Base-by-base conservation (phyloP, 2,888 invertebrate species). In the Drosophila parthenogenetica region DNA sequence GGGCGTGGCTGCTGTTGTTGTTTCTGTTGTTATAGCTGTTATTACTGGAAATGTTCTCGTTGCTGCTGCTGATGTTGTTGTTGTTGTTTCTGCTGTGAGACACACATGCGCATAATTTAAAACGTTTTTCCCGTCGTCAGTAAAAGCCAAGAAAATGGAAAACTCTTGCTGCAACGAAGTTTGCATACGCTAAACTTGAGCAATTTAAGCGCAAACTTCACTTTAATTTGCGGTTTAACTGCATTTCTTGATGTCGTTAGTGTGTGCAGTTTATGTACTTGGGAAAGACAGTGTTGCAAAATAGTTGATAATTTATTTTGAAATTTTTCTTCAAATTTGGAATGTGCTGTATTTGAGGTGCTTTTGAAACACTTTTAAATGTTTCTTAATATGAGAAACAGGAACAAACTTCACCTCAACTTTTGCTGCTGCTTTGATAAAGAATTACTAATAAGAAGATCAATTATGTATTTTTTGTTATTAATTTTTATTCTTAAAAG, bases 31-130 rank as follows among this genome's bases (percentile, higher is more conserved):
- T 81, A 73, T 79, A 76, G 59, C 66, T 53, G 63, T 65, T 67
- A 78, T 79, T 78, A 77, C 72, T 53, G 63, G 35, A 43, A 22
- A 49, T 54, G 45, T 32, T 42, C 42, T 54, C n/a, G 35, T 45
- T 16, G 59, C 46, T 25, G 46, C 65, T 68, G 40, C 61, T 77
- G 42, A 45, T 63, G 60, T 54, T 77, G 42, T 46, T 63, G 60
- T 54, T 77, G 68, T 65, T 78, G 61, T 72, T 78, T 70, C 69
- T 13, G 39, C 14, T 65, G 68, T 54, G 73, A 60, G 70, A 49
- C 61, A 77, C 70, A 79, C 72, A 77, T 71, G 71, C 73, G 80
- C 80, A 73, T 89, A 86, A 82, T 86, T 79, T 83, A 74, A 86
- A 86, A 83, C 89, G 80, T 65, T 82, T 79, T 83, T 55, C 64